Evolutionary conservation across 92 coral and sea anemone genomes (phyloP).

Genomic region (Muricea muricata): DNA sequence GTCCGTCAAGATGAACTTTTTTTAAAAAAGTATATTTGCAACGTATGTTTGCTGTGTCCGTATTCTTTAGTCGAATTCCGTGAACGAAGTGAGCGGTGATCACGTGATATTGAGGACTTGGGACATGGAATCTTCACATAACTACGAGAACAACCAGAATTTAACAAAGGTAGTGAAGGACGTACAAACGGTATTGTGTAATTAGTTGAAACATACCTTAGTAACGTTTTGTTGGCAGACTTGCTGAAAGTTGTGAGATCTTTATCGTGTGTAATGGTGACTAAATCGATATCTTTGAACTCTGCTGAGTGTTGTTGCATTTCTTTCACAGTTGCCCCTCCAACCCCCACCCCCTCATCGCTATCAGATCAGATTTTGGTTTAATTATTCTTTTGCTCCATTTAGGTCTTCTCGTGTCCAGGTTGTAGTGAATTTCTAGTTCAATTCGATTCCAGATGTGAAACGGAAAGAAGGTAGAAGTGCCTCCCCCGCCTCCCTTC

Average conservation of each 20-base stretch:
- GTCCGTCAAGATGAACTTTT: too few species aligned
- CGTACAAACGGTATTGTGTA: neutral
- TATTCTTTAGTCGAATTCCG: constrained; percentile 24
- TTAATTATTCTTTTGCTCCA: neutral
- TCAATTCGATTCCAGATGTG: constrained; percentile 93
- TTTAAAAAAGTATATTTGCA: too few species aligned
- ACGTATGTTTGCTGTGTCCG: too few species aligned
- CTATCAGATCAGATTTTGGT: neutral
- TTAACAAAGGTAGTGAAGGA: constrained; percentile 73
- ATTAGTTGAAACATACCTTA: too few species aligned
- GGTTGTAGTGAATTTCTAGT: constrained; percentile 96
- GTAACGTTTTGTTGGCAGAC: too few species aligned
- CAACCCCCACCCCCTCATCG: too few species aligned
- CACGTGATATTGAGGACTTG: constrained; percentile 91
- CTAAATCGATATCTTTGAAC: too few species aligned
- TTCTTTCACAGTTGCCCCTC: too few species aligned
- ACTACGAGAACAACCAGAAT: constrained; percentile 96
- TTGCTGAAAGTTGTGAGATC: too few species aligned
- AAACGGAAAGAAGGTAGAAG: constrained; percentile 93
- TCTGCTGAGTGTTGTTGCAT: too few species aligned
- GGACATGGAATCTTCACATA: constrained; percentile 94
- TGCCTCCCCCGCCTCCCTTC: neutral
- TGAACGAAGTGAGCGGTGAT: constrained; percentile 87
- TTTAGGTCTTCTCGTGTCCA: constrained; percentile 93
- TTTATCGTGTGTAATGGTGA: too few species aligned